Evolutionary conservation across 2,113 vertebrate genomes (phyloP), one percentile per base, ranked within the genome.

Genomic region (Circaetus cinerascens): DNA sequence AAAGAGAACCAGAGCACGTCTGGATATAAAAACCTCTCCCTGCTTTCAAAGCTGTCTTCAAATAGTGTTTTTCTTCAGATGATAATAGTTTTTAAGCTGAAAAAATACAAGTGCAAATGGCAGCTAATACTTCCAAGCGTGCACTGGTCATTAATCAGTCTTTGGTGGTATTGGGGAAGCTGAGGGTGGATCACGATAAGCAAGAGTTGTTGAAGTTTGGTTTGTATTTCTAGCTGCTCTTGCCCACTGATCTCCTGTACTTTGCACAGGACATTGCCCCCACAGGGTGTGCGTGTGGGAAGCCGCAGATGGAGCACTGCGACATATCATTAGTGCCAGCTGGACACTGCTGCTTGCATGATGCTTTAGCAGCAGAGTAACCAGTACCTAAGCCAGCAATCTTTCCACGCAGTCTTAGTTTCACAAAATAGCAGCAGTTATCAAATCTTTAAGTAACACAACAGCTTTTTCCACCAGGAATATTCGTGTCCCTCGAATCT

Each of bases 251-350:
- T 29, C 34, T 81, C 10, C 19, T 57, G 7, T 48, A 26, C 43
- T 56, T 78, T 64, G 66, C 46, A 21, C 11, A 85, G 66, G 56
- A 72, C 27, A 7, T 50, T 85, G 9, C 19, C 7, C 53, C 29
- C 36, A 16, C 80, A 32, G 69, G 0, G 1, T 22, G 9, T 0
- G 0, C 18, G 3, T 23, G 59, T 38, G 15, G 86, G 27, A 17
- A 90, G 78, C 48, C 2, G 7, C 71, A 90, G 94, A 68, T 71
- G 85, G 74, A 95, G 18, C 5, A 0, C 2, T 88, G 78, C 0
- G 5, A 55, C 0, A 1, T 87, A 15, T 43, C 26, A 5, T 59
- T 68, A 56, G 25, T 59, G 69, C 69, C 88, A 90, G 81, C 77
- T 87, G 93, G 94, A 71, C 60, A 7, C 69, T 63, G 80, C 64